These are phyloP conservation scores for Arothron firmamentum DNA, from an alignment of 2,113 vertebrate genomes.

Conservation along the genomic window DNA sequence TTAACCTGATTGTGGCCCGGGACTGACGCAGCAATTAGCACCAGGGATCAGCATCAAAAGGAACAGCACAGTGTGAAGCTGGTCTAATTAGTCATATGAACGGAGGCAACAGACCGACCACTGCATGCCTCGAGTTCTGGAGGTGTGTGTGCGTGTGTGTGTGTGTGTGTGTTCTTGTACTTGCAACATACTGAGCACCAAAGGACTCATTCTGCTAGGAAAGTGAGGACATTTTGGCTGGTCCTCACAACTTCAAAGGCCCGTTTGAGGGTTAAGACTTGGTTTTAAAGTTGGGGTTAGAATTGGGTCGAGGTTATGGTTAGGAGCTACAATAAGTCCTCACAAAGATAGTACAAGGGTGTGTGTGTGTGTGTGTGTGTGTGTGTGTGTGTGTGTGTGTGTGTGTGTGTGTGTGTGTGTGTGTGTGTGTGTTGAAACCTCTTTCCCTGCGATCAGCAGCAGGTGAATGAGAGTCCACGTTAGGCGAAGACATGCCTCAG, in stretches of 20 bases:
- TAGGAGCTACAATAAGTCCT: no score
- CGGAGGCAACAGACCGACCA: conserved; percentile 78
- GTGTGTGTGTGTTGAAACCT: conserved; percentile 3
- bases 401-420: conserved; percentile 24
- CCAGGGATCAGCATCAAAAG: conserved; percentile 89
- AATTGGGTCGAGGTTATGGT: no score
- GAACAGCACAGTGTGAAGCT: conserved; percentile 90
- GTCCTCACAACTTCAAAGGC: no score
- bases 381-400: conserved; percentile 37
- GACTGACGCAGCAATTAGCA: conserved; percentile 89
- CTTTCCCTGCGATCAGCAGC: conserved; percentile 33
- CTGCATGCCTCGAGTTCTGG: conserved; percentile 73
- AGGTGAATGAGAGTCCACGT: conserved; percentile 50
- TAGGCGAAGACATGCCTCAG: conserved; percentile 44
- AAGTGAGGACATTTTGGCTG: no score
- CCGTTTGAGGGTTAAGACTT: no score
- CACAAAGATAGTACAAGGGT: no score
- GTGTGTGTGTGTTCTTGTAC: conserved; percentile 19
- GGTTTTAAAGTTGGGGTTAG: no score
- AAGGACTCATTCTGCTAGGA: no score
- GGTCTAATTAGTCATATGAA: conserved; percentile 99
- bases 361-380: conserved; percentile 22
- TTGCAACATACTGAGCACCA: no score
- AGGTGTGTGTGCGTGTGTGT: conserved; percentile 10
- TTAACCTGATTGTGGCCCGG: conserved; percentile 80